phyloP scores from a whole-genome alignment of 2,797 vertebrate genomes.

The Catharus ustulatus region DNA sequence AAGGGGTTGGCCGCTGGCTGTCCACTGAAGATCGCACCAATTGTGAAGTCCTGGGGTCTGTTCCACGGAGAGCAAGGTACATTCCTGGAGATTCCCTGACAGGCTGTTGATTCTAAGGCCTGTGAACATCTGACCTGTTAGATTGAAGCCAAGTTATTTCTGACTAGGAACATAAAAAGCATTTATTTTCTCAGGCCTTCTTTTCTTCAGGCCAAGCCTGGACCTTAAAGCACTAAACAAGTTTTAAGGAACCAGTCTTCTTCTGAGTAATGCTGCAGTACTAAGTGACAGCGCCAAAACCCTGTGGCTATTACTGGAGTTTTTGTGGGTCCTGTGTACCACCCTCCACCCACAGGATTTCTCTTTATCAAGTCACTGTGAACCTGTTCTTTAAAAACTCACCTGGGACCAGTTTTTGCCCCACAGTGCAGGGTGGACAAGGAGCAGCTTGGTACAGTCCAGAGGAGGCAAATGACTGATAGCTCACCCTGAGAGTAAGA shows the following conservation, averaged over 20 bases:
- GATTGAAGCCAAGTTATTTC: neutral
- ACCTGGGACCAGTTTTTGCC: neutral
- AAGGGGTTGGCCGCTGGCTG: conserved; percentile 85
- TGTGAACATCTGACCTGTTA: neutral
- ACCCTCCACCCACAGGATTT: neutral
- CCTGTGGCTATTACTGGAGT: neutral
- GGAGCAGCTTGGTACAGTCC: neutral
- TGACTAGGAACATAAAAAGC: neutral
- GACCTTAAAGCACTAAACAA: neutral
- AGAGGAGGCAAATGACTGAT: neutral
- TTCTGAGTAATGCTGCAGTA: neutral
- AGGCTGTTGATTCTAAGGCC: neutral
- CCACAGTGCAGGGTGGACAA: no score
- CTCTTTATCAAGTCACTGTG: neutral
- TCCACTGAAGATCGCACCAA: conserved; percentile 83
- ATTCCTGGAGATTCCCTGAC: neutral
- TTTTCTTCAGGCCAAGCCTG: neutral
- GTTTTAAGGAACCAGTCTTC: neutral
- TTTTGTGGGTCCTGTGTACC: neutral
- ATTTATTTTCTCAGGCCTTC: neutral
- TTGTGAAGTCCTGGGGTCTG: conserved; percentile 83
- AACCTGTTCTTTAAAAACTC: neutral
- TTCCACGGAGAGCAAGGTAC: conserved; percentile 79
- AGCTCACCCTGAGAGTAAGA: neutral
- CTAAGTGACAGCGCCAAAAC: neutral